These are phyloP conservation scores for Dyspetes luteomarginatus DNA, from an alignment of 2,888 invertebrate species.

Conservation along the genomic window DNA sequence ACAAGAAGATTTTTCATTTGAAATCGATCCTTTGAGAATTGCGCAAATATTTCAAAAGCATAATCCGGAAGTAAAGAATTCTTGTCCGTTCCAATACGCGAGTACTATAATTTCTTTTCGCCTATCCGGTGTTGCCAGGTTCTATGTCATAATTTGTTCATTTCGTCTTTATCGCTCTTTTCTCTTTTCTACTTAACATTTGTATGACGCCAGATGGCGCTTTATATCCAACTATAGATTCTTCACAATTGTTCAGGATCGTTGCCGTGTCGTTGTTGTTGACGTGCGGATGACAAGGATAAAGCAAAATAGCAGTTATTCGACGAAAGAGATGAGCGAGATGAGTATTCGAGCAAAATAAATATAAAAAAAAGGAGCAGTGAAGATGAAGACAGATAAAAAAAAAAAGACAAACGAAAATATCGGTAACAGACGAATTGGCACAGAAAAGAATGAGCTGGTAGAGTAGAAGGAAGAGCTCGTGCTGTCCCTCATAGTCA, in stretches of 20 bases:
- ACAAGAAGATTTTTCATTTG: too few relatives aligned
- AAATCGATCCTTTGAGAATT: too few relatives aligned
- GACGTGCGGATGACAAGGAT: not conserved
- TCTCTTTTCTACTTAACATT: not conserved
- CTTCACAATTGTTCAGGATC: not conserved
- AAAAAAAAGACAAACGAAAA: not conserved
- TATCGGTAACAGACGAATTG: not conserved
- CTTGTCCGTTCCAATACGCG: too few relatives aligned
- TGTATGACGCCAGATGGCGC: constrained; percentile 24
- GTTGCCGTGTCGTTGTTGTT: not conserved
- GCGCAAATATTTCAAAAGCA: too few relatives aligned
- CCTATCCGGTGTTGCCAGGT: not conserved
- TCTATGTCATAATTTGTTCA: not conserved
- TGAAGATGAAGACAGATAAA: constrained; percentile 21
- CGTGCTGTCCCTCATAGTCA: constrained; percentile 51
- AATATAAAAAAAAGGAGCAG: too few relatives aligned
- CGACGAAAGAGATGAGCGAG: not conserved
- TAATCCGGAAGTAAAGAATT: too few relatives aligned
- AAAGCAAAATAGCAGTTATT: not conserved
- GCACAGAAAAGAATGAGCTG: constrained; percentile 6
- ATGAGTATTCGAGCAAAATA: not conserved
- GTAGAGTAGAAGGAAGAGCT: constrained; percentile 18
- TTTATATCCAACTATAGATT: not conserved
- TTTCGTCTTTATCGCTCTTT: not conserved
- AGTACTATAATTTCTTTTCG: too few relatives aligned